phyloP scores from a whole-genome alignment of 2,888 invertebrate genomes.

The Eupithecia centaureata region DNA sequence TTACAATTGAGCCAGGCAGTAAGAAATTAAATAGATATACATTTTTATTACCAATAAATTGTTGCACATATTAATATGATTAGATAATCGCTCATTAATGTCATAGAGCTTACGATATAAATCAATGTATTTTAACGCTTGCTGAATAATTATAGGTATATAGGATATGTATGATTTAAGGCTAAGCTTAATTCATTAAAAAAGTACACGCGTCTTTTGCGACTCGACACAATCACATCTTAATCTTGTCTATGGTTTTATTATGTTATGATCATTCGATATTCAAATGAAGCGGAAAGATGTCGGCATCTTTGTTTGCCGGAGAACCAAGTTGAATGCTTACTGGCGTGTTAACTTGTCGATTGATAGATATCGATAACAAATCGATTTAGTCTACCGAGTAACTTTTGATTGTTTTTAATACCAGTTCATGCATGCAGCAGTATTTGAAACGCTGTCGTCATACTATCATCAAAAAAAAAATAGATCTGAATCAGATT shows the following conservation, averaged over 20 bases:
- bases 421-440: neutral
- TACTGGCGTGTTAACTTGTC: slow-evolving; percentile 38
- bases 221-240: slow-evolving; percentile 45
- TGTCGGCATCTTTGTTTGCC: slow-evolving; percentile 29
- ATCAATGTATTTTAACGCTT: slow-evolving; percentile 40
- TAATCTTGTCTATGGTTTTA: slow-evolving; percentile 34
- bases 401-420: slow-evolving; percentile 29
- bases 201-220: neutral
- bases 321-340: slow-evolving; percentile 31
- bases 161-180: slow-evolving; percentile 24
- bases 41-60: slow-evolving; percentile 9
- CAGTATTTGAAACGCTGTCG: neutral
- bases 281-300: slow-evolving; percentile 61
- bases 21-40: neutral
- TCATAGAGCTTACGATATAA: slow-evolving; percentile 34
- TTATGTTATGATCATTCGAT: slow-evolving; percentile 60
- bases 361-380: slow-evolving; percentile 36
- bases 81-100: slow-evolving; percentile 33
- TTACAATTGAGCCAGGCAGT: neutral
- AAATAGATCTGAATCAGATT: neutral
- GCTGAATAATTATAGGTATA: slow-evolving; percentile 43
- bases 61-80: slow-evolving; percentile 25
- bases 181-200: neutral
- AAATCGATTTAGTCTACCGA: slow-evolving; percentile 34
- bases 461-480: neutral